Conservation (phyloP, 2,113 vertebrate genomes). For the Vidua chalybeata region DNA sequence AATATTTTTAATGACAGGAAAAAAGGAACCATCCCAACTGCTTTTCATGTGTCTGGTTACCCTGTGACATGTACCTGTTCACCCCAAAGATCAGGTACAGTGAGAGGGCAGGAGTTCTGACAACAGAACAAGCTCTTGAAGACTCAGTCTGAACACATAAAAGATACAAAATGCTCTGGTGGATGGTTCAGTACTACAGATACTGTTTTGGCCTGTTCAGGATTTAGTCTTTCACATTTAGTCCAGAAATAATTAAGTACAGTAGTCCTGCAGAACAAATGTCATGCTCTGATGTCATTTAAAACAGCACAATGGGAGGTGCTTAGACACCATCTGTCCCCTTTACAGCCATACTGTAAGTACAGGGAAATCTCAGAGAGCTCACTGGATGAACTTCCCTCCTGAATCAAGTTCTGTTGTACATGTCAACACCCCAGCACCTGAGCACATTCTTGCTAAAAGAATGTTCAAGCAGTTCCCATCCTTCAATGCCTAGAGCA, state of each 20-base stretch:
- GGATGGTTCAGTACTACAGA: not conserved
- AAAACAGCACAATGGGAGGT: not conserved
- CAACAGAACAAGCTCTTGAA: not conserved
- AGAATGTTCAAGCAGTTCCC: not conserved
- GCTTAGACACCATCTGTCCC: not conserved
- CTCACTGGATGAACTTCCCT: not conserved
- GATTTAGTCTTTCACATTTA: not conserved
- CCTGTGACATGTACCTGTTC: not conserved
- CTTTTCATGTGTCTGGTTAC: not conserved
- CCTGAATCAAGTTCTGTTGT: not conserved
- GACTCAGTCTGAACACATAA: not conserved
- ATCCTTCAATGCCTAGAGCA: not conserved
- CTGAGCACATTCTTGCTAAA: not conserved
- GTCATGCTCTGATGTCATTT: not conserved
- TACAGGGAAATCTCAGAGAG: not conserved
- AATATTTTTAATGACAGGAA: not conserved
- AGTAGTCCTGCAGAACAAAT: not conserved
- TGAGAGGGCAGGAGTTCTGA: not conserved
- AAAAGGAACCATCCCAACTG: accelerated
- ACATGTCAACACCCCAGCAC: not conserved
- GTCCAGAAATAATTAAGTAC: not conserved
- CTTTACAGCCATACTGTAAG: not conserved
- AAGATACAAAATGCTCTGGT: not conserved
- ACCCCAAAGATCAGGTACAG: not conserved
- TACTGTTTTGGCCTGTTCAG: not conserved